Base-by-base conservation (phyloP, 2,113 vertebrate species). In the Formicarius rufipectus region DNA sequence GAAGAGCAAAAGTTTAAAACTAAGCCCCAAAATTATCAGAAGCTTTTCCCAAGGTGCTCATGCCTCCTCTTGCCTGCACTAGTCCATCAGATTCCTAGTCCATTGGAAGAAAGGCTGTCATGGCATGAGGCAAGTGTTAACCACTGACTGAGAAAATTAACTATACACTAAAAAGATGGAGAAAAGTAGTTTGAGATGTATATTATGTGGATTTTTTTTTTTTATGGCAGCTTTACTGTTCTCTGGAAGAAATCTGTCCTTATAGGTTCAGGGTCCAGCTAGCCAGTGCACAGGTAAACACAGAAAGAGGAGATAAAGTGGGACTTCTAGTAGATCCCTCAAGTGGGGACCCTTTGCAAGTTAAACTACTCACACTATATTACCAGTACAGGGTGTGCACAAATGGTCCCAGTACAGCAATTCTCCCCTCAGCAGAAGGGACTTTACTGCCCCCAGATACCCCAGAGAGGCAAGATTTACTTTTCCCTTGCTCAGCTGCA, bases 151-250 rank as follows among this genome's bases (percentile, higher is more conserved):
- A 45, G 40, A 72, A 39, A 76, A 69, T 2, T 5, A 86, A 58
- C 16, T 4, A 11, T 66, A 73, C 21, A 28, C 24, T n/a, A 28
- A 64, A 45, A 89, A 31, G 10, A 37, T 9, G 17, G 37, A 2
- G 14, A 27, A 44, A 60, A 79, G 14, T 13, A 35, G 21, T 10
- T 49, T n/a, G 33, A 80, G 76, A 42, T 5, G 18, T 58, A 82
- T 31, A 20, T 6, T 28, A 21, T 30, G 52, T 4, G 1, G 20
- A 69, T 76, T 84, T 55, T 73, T 14, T 76, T 84, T 55, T 73
- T 14, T 62, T 37, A n/a, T 0, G 2, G 25, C 9, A 24, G 37
- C 7, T 42, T 35, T 25, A 31, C 2, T 4, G 15, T 14, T 67
- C 39, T 24, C 44, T 68, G 37, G n/a, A 52, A 87, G 52, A 59